Conservation (phyloP, 2,797 vertebrate genomes). For the Phalloptychus januarius region DNA sequence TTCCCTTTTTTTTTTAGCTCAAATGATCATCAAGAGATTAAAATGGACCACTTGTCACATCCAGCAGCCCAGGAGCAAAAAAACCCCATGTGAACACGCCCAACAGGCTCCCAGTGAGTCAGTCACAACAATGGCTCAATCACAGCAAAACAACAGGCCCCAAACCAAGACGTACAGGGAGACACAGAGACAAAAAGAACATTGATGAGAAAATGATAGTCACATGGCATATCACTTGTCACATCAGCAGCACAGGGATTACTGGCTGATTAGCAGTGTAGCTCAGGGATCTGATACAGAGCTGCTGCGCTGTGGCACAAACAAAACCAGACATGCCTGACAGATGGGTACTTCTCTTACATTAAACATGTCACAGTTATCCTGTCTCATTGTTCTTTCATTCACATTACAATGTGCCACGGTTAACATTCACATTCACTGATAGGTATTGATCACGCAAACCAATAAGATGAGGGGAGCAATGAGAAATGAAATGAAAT, state of each 20-base stretch:
- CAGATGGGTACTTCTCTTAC: slow-evolving; percentile 17
- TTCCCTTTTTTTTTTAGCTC: slow-evolving; percentile 54
- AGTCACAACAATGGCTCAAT: slow-evolving; percentile 70
- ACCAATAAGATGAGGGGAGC: not conserved
- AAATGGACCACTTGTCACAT: slow-evolving; percentile 73
- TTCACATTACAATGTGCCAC: not conserved
- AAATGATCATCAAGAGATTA: slow-evolving; percentile 71
- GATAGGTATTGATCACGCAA: slow-evolving; percentile 9
- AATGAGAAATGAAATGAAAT: not conserved
- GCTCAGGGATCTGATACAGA: slow-evolving; percentile 36
- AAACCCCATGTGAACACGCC: slow-evolving; percentile 67
- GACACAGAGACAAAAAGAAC: slow-evolving; percentile 59
- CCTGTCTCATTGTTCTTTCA: not conserved
- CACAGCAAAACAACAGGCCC: slow-evolving; percentile 58
- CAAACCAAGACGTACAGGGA: slow-evolving; percentile 26
- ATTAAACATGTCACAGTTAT: slow-evolving; percentile 7
- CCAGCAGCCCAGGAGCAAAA: slow-evolving; percentile 57
- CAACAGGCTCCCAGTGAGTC: slow-evolving; percentile 55
- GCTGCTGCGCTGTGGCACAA: not conserved
- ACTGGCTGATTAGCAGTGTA: slow-evolving; percentile 63
- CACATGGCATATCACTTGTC: slow-evolving; percentile 55
- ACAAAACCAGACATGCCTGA: slow-evolving; percentile 12
- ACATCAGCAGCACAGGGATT: slow-evolving; percentile 62
- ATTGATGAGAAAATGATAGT: slow-evolving; percentile 76
- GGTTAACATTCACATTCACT: not conserved